phyloP scores from a whole-genome alignment of 2,113 vertebrate species.

The Cromileptes altivelis region DNA sequence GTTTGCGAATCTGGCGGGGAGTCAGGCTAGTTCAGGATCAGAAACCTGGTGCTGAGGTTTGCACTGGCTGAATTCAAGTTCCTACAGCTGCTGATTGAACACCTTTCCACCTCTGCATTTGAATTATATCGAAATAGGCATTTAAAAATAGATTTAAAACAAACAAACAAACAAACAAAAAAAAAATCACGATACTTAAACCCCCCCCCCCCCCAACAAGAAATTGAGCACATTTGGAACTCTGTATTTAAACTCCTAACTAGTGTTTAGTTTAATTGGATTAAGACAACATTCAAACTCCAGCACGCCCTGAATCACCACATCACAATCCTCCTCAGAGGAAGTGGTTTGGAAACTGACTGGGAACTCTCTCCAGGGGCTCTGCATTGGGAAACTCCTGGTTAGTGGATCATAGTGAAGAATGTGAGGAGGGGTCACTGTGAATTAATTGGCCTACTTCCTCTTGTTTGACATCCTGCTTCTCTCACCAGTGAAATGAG shows the following conservation, averaged over 20 bases:
- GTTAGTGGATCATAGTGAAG: constrained; percentile 34
- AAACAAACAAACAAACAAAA: too few species aligned
- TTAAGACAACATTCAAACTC: constrained; percentile 29
- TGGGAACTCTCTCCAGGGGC: constrained; percentile 23
- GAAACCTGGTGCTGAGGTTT: too few species aligned
- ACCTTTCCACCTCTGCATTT: too few species aligned
- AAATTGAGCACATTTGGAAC: neutral
- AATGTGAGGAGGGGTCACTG: constrained; percentile 23
- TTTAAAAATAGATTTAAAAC: too few species aligned
- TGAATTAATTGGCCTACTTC: constrained; percentile 56
- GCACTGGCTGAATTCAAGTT: too few species aligned
- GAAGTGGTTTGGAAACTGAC: constrained; percentile 5
- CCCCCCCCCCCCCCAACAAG: too few species aligned
- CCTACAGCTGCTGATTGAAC: too few species aligned
- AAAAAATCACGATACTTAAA: too few species aligned
- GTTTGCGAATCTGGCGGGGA: too few species aligned
- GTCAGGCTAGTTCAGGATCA: too few species aligned
- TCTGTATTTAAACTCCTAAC: neutral
- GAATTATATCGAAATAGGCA: too few species aligned
- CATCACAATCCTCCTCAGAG: constrained; percentile 19
- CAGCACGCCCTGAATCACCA: constrained; percentile 14
- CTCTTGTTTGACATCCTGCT: constrained; percentile 42
- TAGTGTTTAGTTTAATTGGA: neutral
- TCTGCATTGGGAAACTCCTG: constrained; percentile 40
- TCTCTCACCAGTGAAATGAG: constrained; percentile 46